These are phyloP conservation scores for Phymorhynchus buccinoides DNA, from an alignment of 1,140 invertebrate species.

Conservation along the genomic window DNA sequence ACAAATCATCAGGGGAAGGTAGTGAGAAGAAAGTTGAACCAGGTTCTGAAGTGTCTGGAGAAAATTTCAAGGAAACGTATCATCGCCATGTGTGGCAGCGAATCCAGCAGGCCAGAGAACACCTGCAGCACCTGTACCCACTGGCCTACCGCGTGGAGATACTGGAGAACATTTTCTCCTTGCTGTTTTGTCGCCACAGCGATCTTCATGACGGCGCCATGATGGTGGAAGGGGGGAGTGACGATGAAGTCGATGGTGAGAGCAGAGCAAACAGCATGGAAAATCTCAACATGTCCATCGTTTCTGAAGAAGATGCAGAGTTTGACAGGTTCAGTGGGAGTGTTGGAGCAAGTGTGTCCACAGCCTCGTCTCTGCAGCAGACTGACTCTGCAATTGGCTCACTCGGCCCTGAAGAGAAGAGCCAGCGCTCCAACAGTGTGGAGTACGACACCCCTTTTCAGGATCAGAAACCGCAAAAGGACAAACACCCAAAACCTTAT, in stretches of 20 bases:
- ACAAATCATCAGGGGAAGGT: conserved; percentile 4
- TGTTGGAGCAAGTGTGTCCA: background rate
- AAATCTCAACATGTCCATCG: conserved; percentile 38
- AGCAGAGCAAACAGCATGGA: conserved; percentile 41
- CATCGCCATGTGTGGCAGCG: conserved; percentile 59
- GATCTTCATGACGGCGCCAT: conserved; percentile 61
- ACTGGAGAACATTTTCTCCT: conserved; percentile 74
- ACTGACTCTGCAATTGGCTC: conserved; percentile 27
- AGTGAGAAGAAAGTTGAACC: conserved; percentile 11
- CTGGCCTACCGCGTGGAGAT: conserved; percentile 72
- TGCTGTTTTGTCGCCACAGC: conserved; percentile 69
- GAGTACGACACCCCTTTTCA: conserved; percentile 64
- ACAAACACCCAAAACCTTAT: background rate
- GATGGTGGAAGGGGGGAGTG: conserved; percentile 61
- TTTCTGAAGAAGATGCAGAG: conserved; percentile 48
- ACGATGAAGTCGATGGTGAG: conserved; percentile 53
- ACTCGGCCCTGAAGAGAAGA: background rate
- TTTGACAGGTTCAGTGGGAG: conserved; percentile 11
- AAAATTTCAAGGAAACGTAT: conserved; percentile 59
- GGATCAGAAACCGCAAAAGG: conserved; percentile 1
- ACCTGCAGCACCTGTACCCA: conserved; percentile 68
- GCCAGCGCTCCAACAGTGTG: background rate
- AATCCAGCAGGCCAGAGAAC: conserved; percentile 57
- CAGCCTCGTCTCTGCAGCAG: conserved; percentile 8
- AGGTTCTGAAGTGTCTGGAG: background rate